These are phyloP conservation scores for Cistogaster globosa DNA, from an alignment of 2,888 invertebrate genomes.

Conservation along the genomic window DNA sequence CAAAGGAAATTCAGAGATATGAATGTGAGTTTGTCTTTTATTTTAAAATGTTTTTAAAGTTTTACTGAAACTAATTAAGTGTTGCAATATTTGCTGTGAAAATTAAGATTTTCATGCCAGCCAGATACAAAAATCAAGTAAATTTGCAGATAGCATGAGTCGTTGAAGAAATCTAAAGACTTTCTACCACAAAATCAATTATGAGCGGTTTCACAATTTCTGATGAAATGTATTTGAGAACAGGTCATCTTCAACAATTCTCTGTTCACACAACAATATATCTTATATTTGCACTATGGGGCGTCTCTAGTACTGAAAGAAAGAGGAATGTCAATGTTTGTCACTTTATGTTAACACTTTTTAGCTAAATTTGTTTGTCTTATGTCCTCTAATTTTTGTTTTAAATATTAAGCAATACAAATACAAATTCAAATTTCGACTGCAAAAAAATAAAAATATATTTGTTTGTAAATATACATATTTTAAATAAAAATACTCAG, in stretches of 20 bases:
- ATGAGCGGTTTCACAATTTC: constrained; percentile 56
- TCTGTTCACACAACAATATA: constrained; percentile 9
- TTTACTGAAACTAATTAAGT: constrained; percentile 45
- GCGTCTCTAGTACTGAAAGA: constrained; percentile 35
- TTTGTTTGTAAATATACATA: no score
- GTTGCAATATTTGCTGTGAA: constrained; percentile 1
- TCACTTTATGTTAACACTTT: constrained; percentile 33
- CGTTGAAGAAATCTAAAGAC: constrained; percentile 14
- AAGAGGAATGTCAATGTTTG: constrained; percentile 45
- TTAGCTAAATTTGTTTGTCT: not conserved
- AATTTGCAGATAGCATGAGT: not conserved
- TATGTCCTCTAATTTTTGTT: not conserved
- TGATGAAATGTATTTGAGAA: not conserved
- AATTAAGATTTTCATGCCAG: constrained; percentile 47
- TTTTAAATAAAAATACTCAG: no score
- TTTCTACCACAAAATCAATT: constrained; percentile 70
- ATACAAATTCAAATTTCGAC: no score
- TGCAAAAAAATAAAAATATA: no score
- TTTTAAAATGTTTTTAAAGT: constrained; percentile 1
- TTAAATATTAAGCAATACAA: no score
- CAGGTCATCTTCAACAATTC: not conserved
- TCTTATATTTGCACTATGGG: constrained; percentile 33
- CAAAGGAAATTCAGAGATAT: not conserved
- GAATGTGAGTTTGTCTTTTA: not conserved
- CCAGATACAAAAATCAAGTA: not conserved